These are phyloP conservation scores for Hirtodrosophila histrioides DNA, from an alignment of 2,888 invertebrate genomes.

Conservation along the genomic window DNA sequence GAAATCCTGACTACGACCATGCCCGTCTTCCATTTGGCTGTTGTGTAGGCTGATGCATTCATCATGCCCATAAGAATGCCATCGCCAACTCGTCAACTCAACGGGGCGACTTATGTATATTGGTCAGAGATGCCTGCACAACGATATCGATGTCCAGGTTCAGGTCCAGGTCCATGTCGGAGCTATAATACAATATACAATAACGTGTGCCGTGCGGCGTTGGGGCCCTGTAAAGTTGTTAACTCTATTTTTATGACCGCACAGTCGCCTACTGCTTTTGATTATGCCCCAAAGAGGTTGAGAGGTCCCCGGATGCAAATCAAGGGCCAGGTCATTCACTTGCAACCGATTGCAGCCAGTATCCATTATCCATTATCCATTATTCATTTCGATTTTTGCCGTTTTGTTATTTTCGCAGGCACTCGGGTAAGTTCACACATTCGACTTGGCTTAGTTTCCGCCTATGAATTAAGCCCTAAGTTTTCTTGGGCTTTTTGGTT, in stretches of 20 bases:
- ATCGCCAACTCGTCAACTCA: constrained; percentile 12
- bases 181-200: constrained; percentile 6
- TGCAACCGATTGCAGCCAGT: not conserved
- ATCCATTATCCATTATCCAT: not conserved
- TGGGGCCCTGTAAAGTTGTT: constrained; percentile 69
- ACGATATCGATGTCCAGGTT: constrained; percentile 2
- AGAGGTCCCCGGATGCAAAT: not conserved
- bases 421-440: constrained; percentile 10
- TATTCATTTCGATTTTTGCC: constrained; percentile 2
- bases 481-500: constrained; percentile 2
- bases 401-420: not conserved
- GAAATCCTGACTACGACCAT: too few species aligned
- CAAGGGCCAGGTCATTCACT: constrained; percentile 31
- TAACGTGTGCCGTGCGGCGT: constrained; percentile 37
- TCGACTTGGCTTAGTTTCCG: constrained; percentile 26
- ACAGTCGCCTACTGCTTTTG: constrained; percentile 52
- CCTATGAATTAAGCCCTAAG: not conserved
- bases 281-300: constrained; percentile 3
- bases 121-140: constrained; percentile 1
- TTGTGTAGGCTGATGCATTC: too few species aligned
- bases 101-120: constrained; percentile 7
- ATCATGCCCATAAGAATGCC: constrained; percentile 15
- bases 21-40: too few species aligned
- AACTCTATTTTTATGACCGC: constrained; percentile 65
- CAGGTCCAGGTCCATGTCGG: constrained; percentile 10